Conservation (phyloP, 2,113 vertebrate species). For the Takifugu bimaculatus region DNA sequence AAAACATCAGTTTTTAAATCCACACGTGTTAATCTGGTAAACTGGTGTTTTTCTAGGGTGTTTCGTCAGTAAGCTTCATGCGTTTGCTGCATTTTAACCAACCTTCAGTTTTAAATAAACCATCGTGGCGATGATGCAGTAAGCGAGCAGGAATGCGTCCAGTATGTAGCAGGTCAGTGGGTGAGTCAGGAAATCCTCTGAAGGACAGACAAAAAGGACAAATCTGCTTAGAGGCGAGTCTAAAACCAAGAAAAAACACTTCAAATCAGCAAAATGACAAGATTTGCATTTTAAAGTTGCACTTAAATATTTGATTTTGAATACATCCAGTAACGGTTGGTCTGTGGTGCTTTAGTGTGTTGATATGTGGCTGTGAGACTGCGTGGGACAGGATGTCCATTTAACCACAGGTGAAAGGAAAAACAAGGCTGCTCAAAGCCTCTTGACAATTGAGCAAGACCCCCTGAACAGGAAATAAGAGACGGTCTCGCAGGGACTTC, state of each 20-base stretch:
- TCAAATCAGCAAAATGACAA: no score
- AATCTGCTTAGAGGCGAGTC: neutral
- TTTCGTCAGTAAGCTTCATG: neutral
- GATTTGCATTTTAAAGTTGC: no score
- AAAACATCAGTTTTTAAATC: no score
- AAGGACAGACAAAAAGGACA: neutral
- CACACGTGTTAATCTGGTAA: no score
- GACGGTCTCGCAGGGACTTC: slow-evolving; percentile 21
- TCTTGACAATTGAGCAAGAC: slow-evolving; percentile 16
- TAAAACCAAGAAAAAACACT: neutral
- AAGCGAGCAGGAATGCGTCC: slow-evolving; percentile 86
- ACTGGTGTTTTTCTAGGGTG: neutral
- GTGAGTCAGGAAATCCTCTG: slow-evolving; percentile 58
- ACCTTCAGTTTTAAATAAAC: slow-evolving; percentile 88
- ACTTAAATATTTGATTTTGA: no score
- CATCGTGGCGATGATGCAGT: slow-evolving; percentile 79
- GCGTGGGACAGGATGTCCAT: slow-evolving; percentile 4
- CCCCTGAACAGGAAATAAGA: slow-evolving; percentile 43
- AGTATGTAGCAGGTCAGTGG: slow-evolving; percentile 85
- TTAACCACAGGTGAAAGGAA: slow-evolving; percentile 11
- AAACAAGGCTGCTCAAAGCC: slow-evolving; percentile 2
- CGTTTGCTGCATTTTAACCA: slow-evolving; percentile 25
- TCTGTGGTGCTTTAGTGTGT: no score
- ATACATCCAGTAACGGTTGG: no score
- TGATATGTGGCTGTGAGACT: no score